A percentile compares a stretch with the other conserved stretches of the same genome.
phyloP scores from a whole-genome alignment of 2,113 vertebrate genomes.

The Neolamprologus devosi region DNA sequence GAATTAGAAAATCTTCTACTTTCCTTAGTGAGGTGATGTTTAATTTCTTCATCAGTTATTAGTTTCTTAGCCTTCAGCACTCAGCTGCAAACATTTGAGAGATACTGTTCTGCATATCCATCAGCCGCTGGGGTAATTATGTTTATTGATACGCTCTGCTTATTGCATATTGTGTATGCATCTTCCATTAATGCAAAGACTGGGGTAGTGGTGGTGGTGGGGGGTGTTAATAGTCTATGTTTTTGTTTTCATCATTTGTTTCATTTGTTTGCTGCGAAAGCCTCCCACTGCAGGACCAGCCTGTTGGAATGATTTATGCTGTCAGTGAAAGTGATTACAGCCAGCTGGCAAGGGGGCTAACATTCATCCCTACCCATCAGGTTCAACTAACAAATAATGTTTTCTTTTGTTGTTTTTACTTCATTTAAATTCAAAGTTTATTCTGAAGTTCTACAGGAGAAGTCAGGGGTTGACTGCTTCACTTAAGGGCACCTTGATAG shows the following conservation, averaged over 20 bases:
- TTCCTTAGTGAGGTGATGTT: not conserved
- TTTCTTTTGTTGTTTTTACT: not conserved
- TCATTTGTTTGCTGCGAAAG: slow-evolving; percentile 4
- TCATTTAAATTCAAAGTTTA: not conserved
- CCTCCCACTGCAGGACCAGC: not conserved
- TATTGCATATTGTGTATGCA: slow-evolving; percentile 15
- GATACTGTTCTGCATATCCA: slow-evolving; percentile 6
- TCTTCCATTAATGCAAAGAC: slow-evolving; percentile 18
- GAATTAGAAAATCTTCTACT: not conserved
- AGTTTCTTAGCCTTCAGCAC: slow-evolving; percentile 15
- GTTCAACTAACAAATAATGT: not conserved
- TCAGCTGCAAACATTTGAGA: slow-evolving; percentile 5
- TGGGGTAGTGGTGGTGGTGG: not conserved
- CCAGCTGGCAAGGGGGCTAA: not conserved
- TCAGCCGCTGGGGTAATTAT: slow-evolving; percentile 37
- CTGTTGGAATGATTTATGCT: not conserved
- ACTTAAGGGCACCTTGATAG: slow-evolving; percentile 35
- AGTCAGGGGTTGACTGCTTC: slow-evolving; percentile 14
- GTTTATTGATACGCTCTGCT: slow-evolving; percentile 49
- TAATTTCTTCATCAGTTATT: slow-evolving; percentile 51
- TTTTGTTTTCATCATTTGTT: slow-evolving; percentile 20
- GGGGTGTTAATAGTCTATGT: slow-evolving; percentile 12
- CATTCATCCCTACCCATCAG: not conserved
- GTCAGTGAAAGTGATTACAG: not conserved
- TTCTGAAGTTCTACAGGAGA: not conserved